These are phyloP conservation scores for Leptinotarsa haldemani DNA, from an alignment of 2,888 invertebrate genomes.

Conservation along the genomic window DNA sequence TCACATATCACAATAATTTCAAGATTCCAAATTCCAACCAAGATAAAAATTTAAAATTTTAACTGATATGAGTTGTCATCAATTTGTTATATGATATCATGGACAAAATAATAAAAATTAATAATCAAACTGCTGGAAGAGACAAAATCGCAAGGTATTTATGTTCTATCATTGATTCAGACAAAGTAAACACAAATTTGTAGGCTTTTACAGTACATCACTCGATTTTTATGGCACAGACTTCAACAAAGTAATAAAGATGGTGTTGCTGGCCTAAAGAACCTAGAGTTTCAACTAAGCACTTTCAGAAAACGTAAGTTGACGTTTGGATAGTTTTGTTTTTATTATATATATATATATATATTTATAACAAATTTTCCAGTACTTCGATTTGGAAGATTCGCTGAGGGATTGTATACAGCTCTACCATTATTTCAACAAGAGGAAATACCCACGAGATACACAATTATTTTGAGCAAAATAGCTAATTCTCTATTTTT, in stretches of 20 bases:
- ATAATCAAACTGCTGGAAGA: slow-evolving; percentile 68
- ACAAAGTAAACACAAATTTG: slow-evolving; percentile 33
- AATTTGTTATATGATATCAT: slow-evolving; percentile 51
- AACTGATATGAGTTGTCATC: slow-evolving; percentile 14
- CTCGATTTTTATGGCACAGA: slow-evolving; percentile 83
- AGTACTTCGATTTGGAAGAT: slow-evolving; percentile 90
- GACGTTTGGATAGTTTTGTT: not conserved
- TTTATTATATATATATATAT: no score
- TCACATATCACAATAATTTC: no score
- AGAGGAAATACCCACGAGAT: slow-evolving; percentile 76
- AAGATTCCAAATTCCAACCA: not conserved
- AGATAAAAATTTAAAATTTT: not conserved
- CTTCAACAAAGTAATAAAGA: slow-evolving; percentile 74
- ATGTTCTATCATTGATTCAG: not conserved
- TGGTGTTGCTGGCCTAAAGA: slow-evolving; percentile 80
- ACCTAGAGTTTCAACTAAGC: slow-evolving; percentile 84
- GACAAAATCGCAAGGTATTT: slow-evolving; percentile 67
- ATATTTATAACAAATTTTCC: slow-evolving; percentile 58
- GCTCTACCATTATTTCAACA: slow-evolving; percentile 79
- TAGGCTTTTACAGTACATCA: slow-evolving; percentile 85
- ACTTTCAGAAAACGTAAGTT: slow-evolving; percentile 86
- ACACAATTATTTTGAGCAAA: slow-evolving; percentile 82
- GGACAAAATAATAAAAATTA: slow-evolving; percentile 66
- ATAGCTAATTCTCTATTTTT: slow-evolving; percentile 83
- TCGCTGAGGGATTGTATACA: slow-evolving; percentile 82